phyloP scores from a whole-genome alignment of 2,797 vertebrate species.

The Avahi laniger region DNA sequence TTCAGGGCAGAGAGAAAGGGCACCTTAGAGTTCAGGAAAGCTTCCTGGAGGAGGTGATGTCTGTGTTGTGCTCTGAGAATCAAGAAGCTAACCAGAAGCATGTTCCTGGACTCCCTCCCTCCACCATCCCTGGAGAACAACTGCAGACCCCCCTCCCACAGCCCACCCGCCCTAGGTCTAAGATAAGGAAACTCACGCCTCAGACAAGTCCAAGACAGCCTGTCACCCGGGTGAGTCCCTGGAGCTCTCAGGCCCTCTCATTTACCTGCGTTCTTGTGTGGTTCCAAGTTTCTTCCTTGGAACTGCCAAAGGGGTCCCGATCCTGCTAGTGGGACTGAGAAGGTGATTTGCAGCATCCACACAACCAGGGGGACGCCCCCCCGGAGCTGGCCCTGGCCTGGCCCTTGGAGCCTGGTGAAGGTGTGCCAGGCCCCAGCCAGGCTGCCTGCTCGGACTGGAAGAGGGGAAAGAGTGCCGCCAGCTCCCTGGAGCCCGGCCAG shows the following conservation, averaged over 20 bases:
- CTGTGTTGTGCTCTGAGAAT: not conserved
- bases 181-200: not conserved
- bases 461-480: not conserved
- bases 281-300: not conserved
- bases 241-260: not conserved
- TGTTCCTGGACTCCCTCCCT: not conserved
- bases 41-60: not conserved
- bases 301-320: not conserved
- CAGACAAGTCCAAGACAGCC: too few species aligned
- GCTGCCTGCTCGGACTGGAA: not conserved
- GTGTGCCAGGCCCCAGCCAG: not conserved
- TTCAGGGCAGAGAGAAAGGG: not conserved
- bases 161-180: not conserved
- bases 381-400: not conserved
- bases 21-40: not conserved
- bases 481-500: conserved; percentile 55
- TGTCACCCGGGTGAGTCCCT: not conserved
- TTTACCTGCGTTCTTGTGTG: conserved; percentile 1
- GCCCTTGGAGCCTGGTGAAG: not conserved
- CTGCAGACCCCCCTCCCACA: not conserved
- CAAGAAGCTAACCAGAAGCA: not conserved
- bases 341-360: not conserved
- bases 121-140: not conserved
- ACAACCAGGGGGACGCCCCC: not conserved
- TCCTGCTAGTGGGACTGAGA: not conserved